These are phyloP conservation scores for Dendrolimus pini DNA, from an alignment of 2,888 invertebrate species.

Conservation along the genomic window DNA sequence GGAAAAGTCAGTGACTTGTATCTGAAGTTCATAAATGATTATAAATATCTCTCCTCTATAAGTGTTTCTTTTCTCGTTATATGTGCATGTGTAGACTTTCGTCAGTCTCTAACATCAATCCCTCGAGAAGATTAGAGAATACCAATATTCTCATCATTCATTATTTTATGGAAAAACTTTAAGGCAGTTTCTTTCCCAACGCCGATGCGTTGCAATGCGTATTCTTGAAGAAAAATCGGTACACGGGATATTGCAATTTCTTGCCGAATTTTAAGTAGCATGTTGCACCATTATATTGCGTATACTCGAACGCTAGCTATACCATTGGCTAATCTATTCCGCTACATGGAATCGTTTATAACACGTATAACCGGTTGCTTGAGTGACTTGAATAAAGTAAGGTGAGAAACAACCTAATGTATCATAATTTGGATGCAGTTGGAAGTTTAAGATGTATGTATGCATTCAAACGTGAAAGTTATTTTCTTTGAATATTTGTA, in stretches of 20 bases:
- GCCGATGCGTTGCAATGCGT: not conserved
- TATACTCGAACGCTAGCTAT: not conserved
- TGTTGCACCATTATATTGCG: not conserved
- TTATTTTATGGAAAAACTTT: too few species aligned
- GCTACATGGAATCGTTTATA: conserved; percentile 2
- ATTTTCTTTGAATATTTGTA: too few species aligned
- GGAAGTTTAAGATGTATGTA: too few species aligned
- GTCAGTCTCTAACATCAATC: too few species aligned
- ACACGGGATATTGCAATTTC: not conserved
- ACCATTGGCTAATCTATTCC: conserved; percentile 3
- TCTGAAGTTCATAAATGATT: too few species aligned
- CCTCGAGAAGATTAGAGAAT: too few species aligned
- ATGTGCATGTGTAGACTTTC: too few species aligned
- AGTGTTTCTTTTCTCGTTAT: too few species aligned
- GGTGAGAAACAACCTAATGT: not conserved
- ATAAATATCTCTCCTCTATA: too few species aligned
- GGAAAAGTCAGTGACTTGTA: too few species aligned
- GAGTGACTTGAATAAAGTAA: not conserved
- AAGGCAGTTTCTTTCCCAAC: not conserved
- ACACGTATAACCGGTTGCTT: conserved; percentile 1
- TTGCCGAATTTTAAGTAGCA: not conserved
- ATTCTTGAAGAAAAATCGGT: not conserved
- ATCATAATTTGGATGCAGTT: not conserved
- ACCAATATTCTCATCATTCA: too few species aligned
- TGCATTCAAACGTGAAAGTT: too few species aligned